Percentiles rank a stretch among this genome's conserved stretches.
Evolutionary conservation across 2,888 invertebrate species (phyloP).

Genomic region (Chouioia cunea): DNA sequence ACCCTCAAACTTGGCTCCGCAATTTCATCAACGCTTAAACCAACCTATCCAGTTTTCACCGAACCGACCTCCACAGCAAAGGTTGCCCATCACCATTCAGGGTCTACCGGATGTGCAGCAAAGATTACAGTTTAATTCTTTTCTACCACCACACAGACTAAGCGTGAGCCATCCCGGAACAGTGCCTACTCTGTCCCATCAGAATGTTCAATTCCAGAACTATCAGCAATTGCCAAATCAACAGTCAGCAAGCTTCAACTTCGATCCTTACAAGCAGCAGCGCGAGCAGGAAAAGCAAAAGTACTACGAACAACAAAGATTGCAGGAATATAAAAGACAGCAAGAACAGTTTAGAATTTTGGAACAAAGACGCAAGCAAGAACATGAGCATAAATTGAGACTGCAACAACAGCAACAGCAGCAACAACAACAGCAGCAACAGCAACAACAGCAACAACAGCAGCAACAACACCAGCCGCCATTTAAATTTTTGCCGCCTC

Average conservation of each 20-base stretch:
- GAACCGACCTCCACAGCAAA: slow-evolving; percentile 54
- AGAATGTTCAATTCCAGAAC: slow-evolving; percentile 59
- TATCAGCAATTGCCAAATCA: slow-evolving; percentile 51
- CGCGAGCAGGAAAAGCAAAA: slow-evolving; percentile 59
- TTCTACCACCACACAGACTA: slow-evolving; percentile 66
- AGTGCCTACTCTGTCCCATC: slow-evolving; percentile 58
- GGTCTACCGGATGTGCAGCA: slow-evolving; percentile 64
- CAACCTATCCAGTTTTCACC: slow-evolving; percentile 47
- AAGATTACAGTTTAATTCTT: slow-evolving; percentile 60
- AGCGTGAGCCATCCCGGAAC: slow-evolving; percentile 60
- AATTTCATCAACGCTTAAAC: slow-evolving; percentile 46
- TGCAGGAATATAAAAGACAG: slow-evolving; percentile 70
- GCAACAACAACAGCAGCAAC: slow-evolving; percentile 51
- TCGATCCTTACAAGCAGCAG: slow-evolving; percentile 51
- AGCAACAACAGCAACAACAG: slow-evolving; percentile 57
- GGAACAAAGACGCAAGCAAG: slow-evolving; percentile 56
- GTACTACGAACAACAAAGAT: slow-evolving; percentile 53
- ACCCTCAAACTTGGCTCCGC: slow-evolving; percentile 51
- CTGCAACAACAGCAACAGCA: slow-evolving; percentile 53
- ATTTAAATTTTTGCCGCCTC: slow-evolving; percentile 53
- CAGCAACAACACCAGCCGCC: slow-evolving; percentile 55
- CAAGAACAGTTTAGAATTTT: slow-evolving; percentile 77
- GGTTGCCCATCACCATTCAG: slow-evolving; percentile 62
- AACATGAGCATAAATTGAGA: slow-evolving; percentile 58
- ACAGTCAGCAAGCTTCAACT: slow-evolving; percentile 40